A percentile compares a stretch with the other conserved stretches of the same genome.
These are phyloP conservation scores for Lepidocyrtinus sp. DNA, from an alignment of 2,888 invertebrate species.

Conservation along the genomic window DNA sequence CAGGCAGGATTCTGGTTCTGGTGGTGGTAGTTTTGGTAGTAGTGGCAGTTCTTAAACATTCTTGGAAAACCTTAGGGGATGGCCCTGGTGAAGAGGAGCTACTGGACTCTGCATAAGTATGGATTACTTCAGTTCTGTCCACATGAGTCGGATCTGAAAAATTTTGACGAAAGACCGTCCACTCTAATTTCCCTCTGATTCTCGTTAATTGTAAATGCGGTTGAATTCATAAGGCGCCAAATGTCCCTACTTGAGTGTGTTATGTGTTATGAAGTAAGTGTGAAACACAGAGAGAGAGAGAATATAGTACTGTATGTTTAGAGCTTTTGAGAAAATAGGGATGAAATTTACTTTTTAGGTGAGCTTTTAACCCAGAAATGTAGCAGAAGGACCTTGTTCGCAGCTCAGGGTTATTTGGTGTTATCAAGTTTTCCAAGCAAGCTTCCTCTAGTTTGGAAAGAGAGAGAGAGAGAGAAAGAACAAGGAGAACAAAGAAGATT, in stretches of 20 bases:
- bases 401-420: neutral
- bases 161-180: neutral
- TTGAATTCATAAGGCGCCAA: slow-evolving; percentile 2
- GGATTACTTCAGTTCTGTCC: slow-evolving; percentile 61
- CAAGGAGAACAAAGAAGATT: neutral
- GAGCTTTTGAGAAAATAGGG: neutral
- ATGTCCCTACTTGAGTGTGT: neutral
- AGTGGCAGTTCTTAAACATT: slow-evolving; percentile 57
- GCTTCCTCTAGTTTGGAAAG: neutral
- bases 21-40: slow-evolving; percentile 54
- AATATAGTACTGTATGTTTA: too few relatives aligned
- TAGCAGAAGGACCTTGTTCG: neutral
- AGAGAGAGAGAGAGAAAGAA: slow-evolving; percentile 15
- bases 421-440: neutral
- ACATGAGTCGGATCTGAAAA: slow-evolving; percentile 52
- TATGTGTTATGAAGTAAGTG: neutral
- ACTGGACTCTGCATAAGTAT: slow-evolving; percentile 48
- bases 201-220: neutral
- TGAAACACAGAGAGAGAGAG: too few relatives aligned
- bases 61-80: slow-evolving; percentile 57
- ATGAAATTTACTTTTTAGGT: slow-evolving; percentile 6
- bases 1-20: slow-evolving; percentile 43
- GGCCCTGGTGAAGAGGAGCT: slow-evolving; percentile 38
- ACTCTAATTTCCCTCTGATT: neutral
- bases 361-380: slow-evolving; percentile 18